These are phyloP conservation scores for Pollimyrus isidori DNA, from an alignment of 2,113 vertebrate genomes.

Conservation along the genomic window DNA sequence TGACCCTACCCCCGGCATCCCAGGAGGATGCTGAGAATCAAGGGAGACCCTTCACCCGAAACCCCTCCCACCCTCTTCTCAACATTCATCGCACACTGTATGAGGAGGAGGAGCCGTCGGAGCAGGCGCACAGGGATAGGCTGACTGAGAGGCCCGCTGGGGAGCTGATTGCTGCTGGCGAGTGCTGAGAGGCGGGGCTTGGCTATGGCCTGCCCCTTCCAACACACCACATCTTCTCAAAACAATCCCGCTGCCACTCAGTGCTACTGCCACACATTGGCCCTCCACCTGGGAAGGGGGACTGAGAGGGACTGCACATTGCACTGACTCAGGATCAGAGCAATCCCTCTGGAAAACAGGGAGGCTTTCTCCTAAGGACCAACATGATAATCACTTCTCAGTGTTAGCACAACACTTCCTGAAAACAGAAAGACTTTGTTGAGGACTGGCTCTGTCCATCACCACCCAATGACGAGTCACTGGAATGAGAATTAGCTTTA, in stretches of 20 bases:
- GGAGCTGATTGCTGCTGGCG: slow-evolving; percentile 63
- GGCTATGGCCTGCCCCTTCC: background rate
- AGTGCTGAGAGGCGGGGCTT: slow-evolving; percentile 51
- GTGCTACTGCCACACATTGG: background rate
- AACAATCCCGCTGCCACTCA: slow-evolving; percentile 16
- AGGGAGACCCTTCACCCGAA: slow-evolving; percentile 43
- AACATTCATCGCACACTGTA: slow-evolving; percentile 62
- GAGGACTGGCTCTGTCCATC: background rate
- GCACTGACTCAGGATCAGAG: background rate
- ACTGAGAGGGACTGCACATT: slow-evolving; percentile 4
- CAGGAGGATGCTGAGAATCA: slow-evolving; percentile 46
- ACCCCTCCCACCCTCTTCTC: slow-evolving; percentile 58
- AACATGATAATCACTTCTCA: background rate
- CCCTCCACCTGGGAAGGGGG: background rate
- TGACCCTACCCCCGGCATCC: slow-evolving; percentile 34
- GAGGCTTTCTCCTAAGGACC: background rate
- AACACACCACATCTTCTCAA: slow-evolving; percentile 2
- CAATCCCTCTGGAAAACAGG: background rate
- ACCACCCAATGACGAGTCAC: background rate
- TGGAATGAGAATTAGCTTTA: background rate
- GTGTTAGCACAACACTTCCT: background rate
- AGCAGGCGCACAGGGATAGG: slow-evolving; percentile 40
- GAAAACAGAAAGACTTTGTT: background rate
- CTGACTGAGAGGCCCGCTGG: slow-evolving; percentile 53
- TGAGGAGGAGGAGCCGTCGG: slow-evolving; percentile 46